phyloP scores from a whole-genome alignment of 2,888 invertebrate genomes.

The Sarcophaga subvicina region DNA sequence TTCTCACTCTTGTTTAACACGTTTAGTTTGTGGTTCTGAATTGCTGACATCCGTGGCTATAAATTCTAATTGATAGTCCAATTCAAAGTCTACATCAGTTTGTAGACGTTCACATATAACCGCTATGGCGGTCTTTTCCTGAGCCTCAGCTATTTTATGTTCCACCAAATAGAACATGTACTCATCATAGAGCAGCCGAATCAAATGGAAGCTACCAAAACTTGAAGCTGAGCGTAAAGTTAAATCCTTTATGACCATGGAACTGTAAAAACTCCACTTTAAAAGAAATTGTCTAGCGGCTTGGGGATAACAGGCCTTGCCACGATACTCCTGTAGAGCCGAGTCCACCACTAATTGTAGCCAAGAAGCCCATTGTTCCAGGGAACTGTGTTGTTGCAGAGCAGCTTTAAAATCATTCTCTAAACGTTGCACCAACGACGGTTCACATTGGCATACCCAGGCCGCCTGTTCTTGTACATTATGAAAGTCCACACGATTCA shows the following conservation, averaged over 20 bases:
- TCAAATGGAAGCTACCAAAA: slow-evolving; percentile 99
- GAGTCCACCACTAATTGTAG: slow-evolving; percentile 95
- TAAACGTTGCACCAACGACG: slow-evolving; percentile 89
- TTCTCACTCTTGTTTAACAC: slow-evolving; percentile 79
- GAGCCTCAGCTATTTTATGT: slow-evolving; percentile 96
- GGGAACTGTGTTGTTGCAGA: slow-evolving; percentile 93
- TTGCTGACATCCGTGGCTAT: slow-evolving; percentile 73
- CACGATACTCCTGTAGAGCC: slow-evolving; percentile 94
- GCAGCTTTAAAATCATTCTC: slow-evolving; percentile 96
- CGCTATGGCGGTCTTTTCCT: slow-evolving; percentile 95
- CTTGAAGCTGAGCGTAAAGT: slow-evolving; percentile 98
- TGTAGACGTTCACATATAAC: slow-evolving; percentile 87
- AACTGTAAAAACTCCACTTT: slow-evolving; percentile 99
- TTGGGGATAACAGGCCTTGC: slow-evolving; percentile 90
- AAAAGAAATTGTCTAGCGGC: slow-evolving; percentile 96
- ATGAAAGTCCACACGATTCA: slow-evolving; percentile 98
- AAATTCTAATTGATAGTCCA: slow-evolving; percentile 80
- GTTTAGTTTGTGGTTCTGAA: slow-evolving; percentile 72
- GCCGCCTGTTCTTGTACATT: slow-evolving; percentile 96
- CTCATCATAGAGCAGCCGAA: slow-evolving; percentile 98
- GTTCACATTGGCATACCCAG: slow-evolving; percentile 98
- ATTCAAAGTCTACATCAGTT: slow-evolving; percentile 80
- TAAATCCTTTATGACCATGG: slow-evolving; percentile 98
- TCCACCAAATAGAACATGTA: slow-evolving; percentile 99
- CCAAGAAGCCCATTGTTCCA: slow-evolving; percentile 99